A percentile compares a stretch with the other conserved stretches of the same genome.
Conservation (phyloP, 2,113 vertebrate species). For the Myocastor coypus region DNA sequence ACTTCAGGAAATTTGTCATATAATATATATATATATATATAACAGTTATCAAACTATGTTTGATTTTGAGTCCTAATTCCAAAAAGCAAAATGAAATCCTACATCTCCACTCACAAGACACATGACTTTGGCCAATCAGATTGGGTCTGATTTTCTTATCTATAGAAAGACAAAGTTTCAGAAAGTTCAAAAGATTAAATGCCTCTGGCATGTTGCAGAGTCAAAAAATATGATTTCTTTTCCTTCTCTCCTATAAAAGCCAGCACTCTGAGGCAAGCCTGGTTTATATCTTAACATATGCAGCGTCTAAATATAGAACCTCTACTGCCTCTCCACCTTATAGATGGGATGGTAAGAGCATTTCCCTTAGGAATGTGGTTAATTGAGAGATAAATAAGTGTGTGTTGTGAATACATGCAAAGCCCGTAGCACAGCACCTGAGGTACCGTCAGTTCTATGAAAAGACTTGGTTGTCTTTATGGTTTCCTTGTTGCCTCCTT, state of each 20-base stretch:
- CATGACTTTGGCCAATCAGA: background rate
- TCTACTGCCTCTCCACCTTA: background rate
- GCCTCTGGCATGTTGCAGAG: background rate
- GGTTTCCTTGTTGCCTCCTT: background rate
- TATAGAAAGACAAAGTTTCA: slow-evolving; percentile 24
- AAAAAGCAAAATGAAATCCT: background rate
- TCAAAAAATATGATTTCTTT: slow-evolving; percentile 36
- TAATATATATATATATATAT: background rate
- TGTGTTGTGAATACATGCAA: background rate
- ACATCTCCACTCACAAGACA: background rate
- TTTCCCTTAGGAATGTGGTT: background rate
- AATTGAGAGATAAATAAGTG: background rate
- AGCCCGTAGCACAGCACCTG: background rate
- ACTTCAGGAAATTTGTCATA: no score
- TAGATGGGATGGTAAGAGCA: background rate
- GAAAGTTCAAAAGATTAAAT: slow-evolving; percentile 24
- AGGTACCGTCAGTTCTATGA: background rate
- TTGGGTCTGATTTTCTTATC: background rate
- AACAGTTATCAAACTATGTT: background rate
- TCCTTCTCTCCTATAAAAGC: background rate
- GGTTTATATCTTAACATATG: background rate
- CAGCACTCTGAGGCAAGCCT: background rate
- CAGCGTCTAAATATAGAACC: background rate
- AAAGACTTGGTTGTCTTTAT: background rate
- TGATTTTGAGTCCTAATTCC: background rate